A percentile compares a stretch with the other conserved stretches of the same genome.
Evolutionary conservation across 2,888 invertebrate species (phyloP).

Genomic region (Chromoteleia sp.): DNA sequence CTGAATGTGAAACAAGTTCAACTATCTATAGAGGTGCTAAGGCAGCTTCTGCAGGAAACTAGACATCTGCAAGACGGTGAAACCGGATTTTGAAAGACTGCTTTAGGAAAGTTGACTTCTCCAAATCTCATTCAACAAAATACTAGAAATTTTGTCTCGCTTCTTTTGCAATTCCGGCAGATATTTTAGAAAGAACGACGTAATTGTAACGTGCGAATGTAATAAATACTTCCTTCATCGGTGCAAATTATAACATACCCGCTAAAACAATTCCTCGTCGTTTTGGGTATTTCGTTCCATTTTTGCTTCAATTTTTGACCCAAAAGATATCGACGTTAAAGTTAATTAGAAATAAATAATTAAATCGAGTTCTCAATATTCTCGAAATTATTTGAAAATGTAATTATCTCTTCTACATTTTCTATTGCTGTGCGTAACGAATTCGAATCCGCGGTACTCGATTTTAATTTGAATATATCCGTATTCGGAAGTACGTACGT

Average conservation of each 20-base stretch:
- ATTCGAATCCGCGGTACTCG: constrained; percentile 22
- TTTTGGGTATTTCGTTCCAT: too few species aligned
- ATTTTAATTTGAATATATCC: constrained; percentile 57
- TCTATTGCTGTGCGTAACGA: background rate
- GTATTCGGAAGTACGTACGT: constrained; percentile 51
- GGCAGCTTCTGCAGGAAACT: constrained; percentile 49
- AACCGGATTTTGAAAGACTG: constrained; percentile 59
- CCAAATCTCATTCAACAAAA: constrained; percentile 48
- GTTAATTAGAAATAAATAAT: too few species aligned
- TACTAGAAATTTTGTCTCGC: constrained; percentile 20
- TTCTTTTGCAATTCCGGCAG: constrained; percentile 30
- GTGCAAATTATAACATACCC: too few species aligned
- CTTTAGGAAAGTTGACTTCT: constrained; percentile 59
- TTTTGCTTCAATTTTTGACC: too few species aligned
- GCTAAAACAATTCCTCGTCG: too few species aligned
- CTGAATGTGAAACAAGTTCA: constrained; percentile 49
- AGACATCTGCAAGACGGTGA: constrained; percentile 53
- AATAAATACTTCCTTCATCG: background rate
- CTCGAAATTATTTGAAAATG: background rate
- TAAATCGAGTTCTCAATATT: background rate
- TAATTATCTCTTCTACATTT: background rate
- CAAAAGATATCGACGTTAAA: too few species aligned
- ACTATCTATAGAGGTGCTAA: constrained; percentile 41
- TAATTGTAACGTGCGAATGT: background rate
- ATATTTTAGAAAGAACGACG: constrained; percentile 26